A percentile compares a stretch with the other conserved stretches of the same genome.
Evolutionary conservation across 2,888 invertebrate genomes (phyloP).

Genomic region (Lamellibrachia columna): DNA sequence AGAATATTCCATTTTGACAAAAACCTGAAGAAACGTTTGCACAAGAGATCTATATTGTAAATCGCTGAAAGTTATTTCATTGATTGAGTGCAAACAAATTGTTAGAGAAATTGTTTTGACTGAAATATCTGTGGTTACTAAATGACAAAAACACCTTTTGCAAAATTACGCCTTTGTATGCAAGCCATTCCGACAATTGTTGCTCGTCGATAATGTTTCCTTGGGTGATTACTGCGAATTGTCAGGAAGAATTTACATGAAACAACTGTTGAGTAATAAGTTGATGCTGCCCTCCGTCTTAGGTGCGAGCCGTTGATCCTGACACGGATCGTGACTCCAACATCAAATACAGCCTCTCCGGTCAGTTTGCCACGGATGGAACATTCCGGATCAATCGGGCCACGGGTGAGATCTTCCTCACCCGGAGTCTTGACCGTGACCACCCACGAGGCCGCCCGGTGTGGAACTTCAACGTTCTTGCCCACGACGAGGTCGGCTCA

Average conservation of each 20-base stretch:
- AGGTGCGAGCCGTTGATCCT: conserved; percentile 96
- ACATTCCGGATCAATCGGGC: conserved; percentile 71
- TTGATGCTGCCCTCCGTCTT: conserved; percentile 40
- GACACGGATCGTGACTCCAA: conserved; percentile 94
- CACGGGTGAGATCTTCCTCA: conserved; percentile 98
- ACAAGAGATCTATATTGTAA: too few species aligned
- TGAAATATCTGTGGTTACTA: too few species aligned
- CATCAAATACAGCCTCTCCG: conserved; percentile 78
- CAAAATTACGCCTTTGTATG: too few species aligned
- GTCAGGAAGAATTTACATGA: neutral
- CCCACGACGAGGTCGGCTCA: conserved; percentile 58
- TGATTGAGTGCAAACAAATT: too few species aligned
- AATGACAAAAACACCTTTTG: too few species aligned
- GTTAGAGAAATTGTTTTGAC: too few species aligned
- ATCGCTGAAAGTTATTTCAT: too few species aligned
- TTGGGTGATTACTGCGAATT: too few species aligned
- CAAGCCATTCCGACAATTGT: too few species aligned
- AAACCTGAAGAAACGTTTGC: too few species aligned
- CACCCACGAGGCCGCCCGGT: conserved; percentile 36
- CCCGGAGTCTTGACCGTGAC: conserved; percentile 85
- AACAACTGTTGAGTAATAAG: neutral
- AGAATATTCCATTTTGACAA: too few species aligned
- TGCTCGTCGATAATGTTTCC: too few species aligned
- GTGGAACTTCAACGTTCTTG: conserved; percentile 57
- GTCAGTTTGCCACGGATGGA: conserved; percentile 44